Evolutionary conservation across 2,113 vertebrate genomes (phyloP).

Genomic region (Oryctolagus cuniculus): DNA sequence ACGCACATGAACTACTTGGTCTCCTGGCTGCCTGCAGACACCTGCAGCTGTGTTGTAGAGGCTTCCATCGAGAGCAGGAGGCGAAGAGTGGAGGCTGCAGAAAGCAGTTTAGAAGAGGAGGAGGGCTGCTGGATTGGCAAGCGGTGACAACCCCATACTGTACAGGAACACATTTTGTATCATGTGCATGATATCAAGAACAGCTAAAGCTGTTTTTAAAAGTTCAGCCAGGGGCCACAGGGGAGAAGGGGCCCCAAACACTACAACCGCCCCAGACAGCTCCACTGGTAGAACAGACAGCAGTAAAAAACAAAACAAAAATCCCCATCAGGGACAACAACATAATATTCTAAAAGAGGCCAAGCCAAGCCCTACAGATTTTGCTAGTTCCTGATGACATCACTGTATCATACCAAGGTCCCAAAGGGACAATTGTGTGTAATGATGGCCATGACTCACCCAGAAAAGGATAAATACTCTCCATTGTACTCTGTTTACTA

Average conservation of each 20-base stretch:
- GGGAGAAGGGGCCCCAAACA: constrained; percentile 11
- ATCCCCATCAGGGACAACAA: constrained; percentile 16
- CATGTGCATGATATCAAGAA: constrained; percentile 42
- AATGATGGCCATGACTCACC: constrained; percentile 45
- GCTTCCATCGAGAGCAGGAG: constrained; percentile 50
- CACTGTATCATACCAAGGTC: constrained; percentile 38
- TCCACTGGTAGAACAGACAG: constrained; percentile 30
- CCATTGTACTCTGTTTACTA: constrained; percentile 74
- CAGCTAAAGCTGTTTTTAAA: constrained; percentile 58
- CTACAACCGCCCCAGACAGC: constrained; percentile 18
- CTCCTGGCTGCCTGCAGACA: constrained; percentile 29
- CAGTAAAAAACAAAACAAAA: constrained; percentile 28
- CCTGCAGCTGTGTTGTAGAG: not conserved
- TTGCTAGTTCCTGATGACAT: constrained; percentile 34
- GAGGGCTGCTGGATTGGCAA: not conserved
- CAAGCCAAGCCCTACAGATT: constrained; percentile 20
- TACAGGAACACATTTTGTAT: constrained; percentile 57
- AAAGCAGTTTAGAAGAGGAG: constrained; percentile 47
- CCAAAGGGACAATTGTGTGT: constrained; percentile 28
- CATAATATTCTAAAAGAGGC: constrained; percentile 47
- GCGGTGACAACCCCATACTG: constrained; percentile 26
- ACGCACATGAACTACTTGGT: not conserved
- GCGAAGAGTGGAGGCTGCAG: not conserved
- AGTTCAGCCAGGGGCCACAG: not conserved
- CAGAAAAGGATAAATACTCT: constrained; percentile 67